phyloP scores from a whole-genome alignment of 2,888 invertebrate genomes.

The Metallyticus violacea region DNA sequence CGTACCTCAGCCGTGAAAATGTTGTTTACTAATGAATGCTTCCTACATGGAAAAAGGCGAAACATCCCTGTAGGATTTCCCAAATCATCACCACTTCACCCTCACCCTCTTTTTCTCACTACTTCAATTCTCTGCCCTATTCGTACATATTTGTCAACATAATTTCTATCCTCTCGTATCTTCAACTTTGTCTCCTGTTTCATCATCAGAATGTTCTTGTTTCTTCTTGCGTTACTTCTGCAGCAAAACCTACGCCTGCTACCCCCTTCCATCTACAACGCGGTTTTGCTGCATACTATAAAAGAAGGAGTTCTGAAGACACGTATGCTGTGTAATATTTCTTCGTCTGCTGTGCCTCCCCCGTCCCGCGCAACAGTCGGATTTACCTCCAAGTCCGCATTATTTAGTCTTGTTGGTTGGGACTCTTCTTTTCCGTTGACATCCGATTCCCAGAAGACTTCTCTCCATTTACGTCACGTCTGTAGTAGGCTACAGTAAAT shows the following conservation, averaged over 20 bases:
- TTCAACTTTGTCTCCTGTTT: not conserved
- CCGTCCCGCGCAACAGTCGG: no score
- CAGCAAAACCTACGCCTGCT: not conserved
- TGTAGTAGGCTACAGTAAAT: not conserved
- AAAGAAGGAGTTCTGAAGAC: not conserved
- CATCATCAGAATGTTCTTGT: not conserved
- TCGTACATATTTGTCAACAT: not conserved
- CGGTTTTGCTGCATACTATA: no score
- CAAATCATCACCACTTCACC: no score
- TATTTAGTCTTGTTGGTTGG: not conserved
- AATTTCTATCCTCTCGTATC: no score
- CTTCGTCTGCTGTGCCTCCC: not conserved
- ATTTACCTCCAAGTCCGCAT: not conserved
- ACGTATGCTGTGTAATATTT: not conserved
- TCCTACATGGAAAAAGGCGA: no score
- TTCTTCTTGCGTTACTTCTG: no score
- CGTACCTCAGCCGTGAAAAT: no score
- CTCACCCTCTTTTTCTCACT: no score
- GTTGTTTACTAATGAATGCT: no score
- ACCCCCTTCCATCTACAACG: no score
- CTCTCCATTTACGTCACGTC: not conserved
- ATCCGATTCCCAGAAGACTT: not conserved
- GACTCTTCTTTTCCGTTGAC: not conserved
- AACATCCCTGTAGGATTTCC: no score
- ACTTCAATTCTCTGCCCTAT: no score